These are phyloP conservation scores for Gobionotothen gibberifrons DNA, from an alignment of 2,797 vertebrate genomes.

Conservation along the genomic window DNA sequence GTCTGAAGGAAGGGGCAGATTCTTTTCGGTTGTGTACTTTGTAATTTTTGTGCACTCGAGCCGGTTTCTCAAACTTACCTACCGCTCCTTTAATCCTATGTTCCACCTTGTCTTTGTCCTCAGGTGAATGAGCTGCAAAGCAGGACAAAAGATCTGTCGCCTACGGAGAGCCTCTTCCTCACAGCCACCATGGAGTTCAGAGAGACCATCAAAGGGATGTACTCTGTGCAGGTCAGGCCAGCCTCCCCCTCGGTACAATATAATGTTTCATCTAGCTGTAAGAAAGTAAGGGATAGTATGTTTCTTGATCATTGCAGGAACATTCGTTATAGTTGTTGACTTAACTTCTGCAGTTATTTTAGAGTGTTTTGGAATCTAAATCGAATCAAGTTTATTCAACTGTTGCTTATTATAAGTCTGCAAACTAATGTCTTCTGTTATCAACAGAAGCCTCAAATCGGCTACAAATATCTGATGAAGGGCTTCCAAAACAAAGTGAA, in stretches of 20 bases:
- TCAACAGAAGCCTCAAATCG: constrained; percentile 83
- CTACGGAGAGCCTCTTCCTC: constrained; percentile 90
- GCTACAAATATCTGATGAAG: constrained; percentile 93
- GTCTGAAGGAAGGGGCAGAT: no score
- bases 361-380: not conserved
- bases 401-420: not conserved
- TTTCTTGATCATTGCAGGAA: not conserved
- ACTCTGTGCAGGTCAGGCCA: constrained; percentile 90
- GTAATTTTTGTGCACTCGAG: no score
- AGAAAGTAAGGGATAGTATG: not conserved
- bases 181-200: constrained; percentile 92
- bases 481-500: constrained; percentile 90
- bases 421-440: constrained; percentile 1
- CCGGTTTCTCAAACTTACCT: no score
- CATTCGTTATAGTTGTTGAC: not conserved
- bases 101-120: constrained; percentile 6
- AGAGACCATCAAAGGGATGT: constrained; percentile 94
- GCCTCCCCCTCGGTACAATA: not conserved
- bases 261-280: not conserved
- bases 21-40: no score
- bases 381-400: not conserved
- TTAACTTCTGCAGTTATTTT: not conserved
- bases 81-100: no score
- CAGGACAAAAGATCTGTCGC: constrained; percentile 85
- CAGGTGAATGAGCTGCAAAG: constrained; percentile 92